Evolutionary conservation across 2,888 invertebrate species (phyloP).

Genomic region (Aromia moschata): DNA sequence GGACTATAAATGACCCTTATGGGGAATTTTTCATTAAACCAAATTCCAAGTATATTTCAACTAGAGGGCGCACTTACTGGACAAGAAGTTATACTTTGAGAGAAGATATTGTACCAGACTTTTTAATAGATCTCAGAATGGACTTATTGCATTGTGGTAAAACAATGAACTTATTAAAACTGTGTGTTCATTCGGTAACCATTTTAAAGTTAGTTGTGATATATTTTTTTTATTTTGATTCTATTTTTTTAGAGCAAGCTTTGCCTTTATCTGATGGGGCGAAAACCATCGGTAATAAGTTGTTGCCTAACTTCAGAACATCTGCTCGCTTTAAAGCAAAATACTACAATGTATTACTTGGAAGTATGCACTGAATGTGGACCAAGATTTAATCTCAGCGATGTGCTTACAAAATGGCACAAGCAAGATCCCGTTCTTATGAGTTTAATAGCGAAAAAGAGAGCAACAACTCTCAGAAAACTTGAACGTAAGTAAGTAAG

Average conservation of each 20-base stretch:
- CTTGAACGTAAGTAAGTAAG: conserved; percentile 55
- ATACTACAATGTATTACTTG: conserved; percentile 55
- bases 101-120: conserved; percentile 71
- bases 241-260: conserved; percentile 54
- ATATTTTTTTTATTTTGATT: conserved; percentile 9
- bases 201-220: neutral
- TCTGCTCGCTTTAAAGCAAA: conserved; percentile 50
- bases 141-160: conserved; percentile 79
- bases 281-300: conserved; percentile 54
- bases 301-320: conserved; percentile 58
- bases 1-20: conserved; percentile 79
- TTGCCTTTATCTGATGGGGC: conserved; percentile 55
- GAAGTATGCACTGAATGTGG: conserved; percentile 56
- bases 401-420: conserved; percentile 44
- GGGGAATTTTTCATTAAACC: conserved; percentile 87
- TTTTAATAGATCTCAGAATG: conserved; percentile 70
- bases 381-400: conserved; percentile 51
- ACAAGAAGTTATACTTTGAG: conserved; percentile 70
- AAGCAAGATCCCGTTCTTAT: conserved; percentile 50
- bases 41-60: conserved; percentile 72
- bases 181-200: conserved; percentile 73
- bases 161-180: conserved; percentile 74
- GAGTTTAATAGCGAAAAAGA: conserved; percentile 55
- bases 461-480: conserved; percentile 54
- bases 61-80: conserved; percentile 74